Conservation (phyloP, 37 sponge, comb jelly and placozoan species). For the Aphrocallistes beatrix region DNA sequence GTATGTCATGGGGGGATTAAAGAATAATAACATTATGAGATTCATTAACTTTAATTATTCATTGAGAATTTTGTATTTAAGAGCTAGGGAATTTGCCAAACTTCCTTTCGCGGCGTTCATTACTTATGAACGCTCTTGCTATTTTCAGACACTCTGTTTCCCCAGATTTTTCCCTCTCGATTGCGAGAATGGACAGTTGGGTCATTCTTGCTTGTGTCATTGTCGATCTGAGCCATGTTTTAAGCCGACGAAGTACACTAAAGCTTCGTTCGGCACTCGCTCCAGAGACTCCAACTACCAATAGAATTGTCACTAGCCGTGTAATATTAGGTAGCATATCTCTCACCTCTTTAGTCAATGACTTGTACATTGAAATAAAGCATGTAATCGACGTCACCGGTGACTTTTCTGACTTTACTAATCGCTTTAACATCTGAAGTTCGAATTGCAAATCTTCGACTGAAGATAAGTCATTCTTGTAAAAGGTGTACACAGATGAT, state of each 20-base stretch:
- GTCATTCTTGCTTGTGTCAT: not conserved
- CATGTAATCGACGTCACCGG: not conserved
- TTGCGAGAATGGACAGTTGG: not conserved
- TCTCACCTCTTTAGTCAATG: not conserved
- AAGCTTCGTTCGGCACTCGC: not conserved
- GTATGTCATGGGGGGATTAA: not conserved
- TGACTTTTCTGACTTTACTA: conserved; percentile 1
- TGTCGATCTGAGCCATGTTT: not conserved
- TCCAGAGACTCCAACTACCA: conserved; percentile 9
- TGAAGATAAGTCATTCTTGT: conserved; percentile 13
- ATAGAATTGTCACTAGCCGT: not conserved
- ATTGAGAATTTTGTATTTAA: no score
- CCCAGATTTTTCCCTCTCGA: not conserved
- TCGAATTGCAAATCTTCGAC: conserved; percentile 15
- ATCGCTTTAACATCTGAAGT: not conserved
- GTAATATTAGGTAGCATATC: conserved; percentile 11
- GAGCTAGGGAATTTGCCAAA: not conserved
- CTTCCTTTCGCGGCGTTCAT: conserved; percentile 5
- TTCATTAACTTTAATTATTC: not conserved
- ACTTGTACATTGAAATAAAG: not conserved
- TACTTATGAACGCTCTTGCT: conserved; percentile 16
- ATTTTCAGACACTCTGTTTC: not conserved
- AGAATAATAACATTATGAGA: not conserved
- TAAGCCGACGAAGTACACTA: conserved; percentile 3
- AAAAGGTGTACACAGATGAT: not conserved